Percentiles rank a stretch among this genome's conserved stretches.
Conservation (phyloP, 2,113 vertebrate species). For the Callocephalon fimbriatum region DNA sequence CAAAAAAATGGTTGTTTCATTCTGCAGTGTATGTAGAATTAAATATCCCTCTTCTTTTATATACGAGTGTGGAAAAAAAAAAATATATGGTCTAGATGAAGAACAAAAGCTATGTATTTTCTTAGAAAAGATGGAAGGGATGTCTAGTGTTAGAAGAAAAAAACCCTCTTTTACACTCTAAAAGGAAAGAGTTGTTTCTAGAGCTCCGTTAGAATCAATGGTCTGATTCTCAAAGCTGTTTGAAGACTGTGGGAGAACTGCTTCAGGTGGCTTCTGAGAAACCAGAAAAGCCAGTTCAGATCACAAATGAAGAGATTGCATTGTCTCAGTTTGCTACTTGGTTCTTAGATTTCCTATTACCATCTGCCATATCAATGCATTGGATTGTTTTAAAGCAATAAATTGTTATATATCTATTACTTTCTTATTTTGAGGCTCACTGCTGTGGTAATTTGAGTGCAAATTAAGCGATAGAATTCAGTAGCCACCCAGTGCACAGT, state of each 20-base stretch:
- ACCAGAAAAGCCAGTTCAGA: not conserved
- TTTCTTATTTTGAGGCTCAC: not conserved
- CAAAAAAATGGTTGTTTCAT: not conserved
- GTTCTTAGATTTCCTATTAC: not conserved
- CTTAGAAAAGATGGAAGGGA: not conserved
- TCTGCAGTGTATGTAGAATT: not conserved
- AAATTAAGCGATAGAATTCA: conserved; percentile 3
- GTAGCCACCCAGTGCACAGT: not conserved
- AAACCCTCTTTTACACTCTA: not conserved
- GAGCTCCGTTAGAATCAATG: not conserved
- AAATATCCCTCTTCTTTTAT: not conserved
- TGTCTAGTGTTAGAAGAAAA: not conserved
- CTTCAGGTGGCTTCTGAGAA: not conserved
- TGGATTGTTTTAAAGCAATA: not conserved
- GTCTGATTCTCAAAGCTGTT: not conserved
- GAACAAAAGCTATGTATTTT: not conserved
- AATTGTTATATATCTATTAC: not conserved
- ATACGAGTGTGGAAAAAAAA: not conserved
- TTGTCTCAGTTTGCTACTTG: not conserved
- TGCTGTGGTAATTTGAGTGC: not conserved
- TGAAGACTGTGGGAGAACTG: not conserved
- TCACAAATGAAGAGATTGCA: not conserved
- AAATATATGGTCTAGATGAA: not conserved
- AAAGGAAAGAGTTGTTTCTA: not conserved
- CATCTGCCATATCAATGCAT: not conserved